Evolutionary conservation across 2,113 vertebrate genomes (phyloP).

Genomic region (Podarcis raffonei): DNA sequence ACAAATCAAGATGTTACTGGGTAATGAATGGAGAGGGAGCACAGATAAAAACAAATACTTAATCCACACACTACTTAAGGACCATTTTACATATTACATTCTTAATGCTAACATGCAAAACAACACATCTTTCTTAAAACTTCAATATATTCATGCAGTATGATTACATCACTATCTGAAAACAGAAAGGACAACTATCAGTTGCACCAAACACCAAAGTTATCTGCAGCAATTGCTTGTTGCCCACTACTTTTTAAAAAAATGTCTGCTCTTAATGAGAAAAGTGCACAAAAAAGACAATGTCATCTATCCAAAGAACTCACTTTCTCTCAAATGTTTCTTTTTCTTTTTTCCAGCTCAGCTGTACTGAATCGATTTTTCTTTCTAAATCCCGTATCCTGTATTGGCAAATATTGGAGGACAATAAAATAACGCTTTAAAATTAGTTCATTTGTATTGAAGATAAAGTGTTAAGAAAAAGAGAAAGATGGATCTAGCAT

Average conservation of each 20-base stretch:
- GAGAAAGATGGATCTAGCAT: not conserved
- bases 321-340: slow-evolving; percentile 76
- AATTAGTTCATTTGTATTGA: not conserved
- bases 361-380: slow-evolving; percentile 59
- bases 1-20: not conserved
- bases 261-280: not conserved
- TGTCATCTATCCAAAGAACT: slow-evolving; percentile 44
- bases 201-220: not conserved
- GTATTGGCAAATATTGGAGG: not conserved
- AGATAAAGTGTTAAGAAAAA: not conserved
- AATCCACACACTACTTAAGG: not conserved
- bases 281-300: not conserved
- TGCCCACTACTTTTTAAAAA: not conserved
- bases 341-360: slow-evolving; percentile 65
- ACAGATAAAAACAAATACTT: not conserved
- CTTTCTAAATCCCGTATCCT: slow-evolving; percentile 81
- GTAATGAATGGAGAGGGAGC: too few relatives aligned
- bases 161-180: not conserved
- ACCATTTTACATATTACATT: not conserved
- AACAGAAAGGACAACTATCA: not conserved
- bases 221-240: not conserved
- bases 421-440: not conserved
- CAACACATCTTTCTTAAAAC: not conserved
- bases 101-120: not conserved
- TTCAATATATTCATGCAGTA: not conserved